Base-by-base conservation (phyloP, 2,113 vertebrate species). In the Spea bombifrons region DNA sequence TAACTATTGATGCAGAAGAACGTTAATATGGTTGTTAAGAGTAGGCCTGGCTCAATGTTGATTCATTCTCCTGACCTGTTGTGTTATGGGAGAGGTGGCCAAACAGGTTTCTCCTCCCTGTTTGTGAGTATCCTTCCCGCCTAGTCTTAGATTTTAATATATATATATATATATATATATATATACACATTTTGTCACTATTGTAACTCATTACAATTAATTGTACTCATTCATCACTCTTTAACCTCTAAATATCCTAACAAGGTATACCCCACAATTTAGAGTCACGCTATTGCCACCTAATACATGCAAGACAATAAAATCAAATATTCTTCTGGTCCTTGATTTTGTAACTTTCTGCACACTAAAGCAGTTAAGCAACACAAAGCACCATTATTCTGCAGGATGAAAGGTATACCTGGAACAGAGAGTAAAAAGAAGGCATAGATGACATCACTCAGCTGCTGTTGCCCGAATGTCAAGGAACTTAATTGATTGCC, bases 1-100 rank as follows among this genome's bases (percentile, higher is more conserved):
- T 53, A 3, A 53, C 7, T 10, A 7, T 10, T 53, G 10, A 8
- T 8, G 7, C 10, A 53, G 50, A 53, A 53, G 10, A 10, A 53
- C 10, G 2, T 7, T 53, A 53, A 53, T 53, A 53, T 8, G 50
- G 50, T 30, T 30, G 10, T 7, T 53, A 59, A 4, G 8, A 4
- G 10, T 59, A 12, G 55, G 4, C 2, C 15, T 59, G 55, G 55
- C 10, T 59, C 8, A 13, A 59, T 12, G 10, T 59, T 59, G 15
- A 59, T 8, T 8, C 66, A 47, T 44, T 30, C 59, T 61, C 53
- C 48, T 50, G 50, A 48, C 65, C 50, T 57, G 65, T 43, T 30
- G 75, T 9, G 59, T 76, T 55, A 65, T 69, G 65, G 75, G 76
- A 78, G 46, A 52, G 46, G 68, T 68, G 15, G 45, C 17, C 43